Conservation (phyloP, 1,140 invertebrate genomes). For the Venturia canescens region DNA sequence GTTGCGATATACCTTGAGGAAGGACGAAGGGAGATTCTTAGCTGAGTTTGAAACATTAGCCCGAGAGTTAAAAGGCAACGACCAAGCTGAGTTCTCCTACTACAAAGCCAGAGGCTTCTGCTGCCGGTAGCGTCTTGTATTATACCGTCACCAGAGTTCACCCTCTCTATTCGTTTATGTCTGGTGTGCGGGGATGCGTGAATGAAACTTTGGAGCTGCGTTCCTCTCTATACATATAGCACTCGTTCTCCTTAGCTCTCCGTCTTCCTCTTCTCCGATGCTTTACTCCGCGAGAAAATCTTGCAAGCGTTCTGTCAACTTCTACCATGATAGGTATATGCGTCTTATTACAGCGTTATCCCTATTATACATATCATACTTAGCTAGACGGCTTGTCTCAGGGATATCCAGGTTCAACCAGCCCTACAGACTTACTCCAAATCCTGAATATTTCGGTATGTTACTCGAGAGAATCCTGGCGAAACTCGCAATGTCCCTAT, state of each 20-base stretch:
- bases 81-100: slow-evolving; percentile 14
- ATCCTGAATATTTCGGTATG: slow-evolving; percentile 6
- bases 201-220: slow-evolving; percentile 20
- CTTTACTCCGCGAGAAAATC: neutral
- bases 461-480: neutral
- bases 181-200: slow-evolving; percentile 28
- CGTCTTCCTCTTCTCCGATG: neutral
- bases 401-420: slow-evolving; percentile 11
- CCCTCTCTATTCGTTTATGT: slow-evolving; percentile 11
- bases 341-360: slow-evolving; percentile 39
- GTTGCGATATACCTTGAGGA: neutral
- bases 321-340: slow-evolving; percentile 17
- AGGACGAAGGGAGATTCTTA: slow-evolving; percentile 17
- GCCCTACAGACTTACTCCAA: slow-evolving; percentile 25
- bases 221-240: neutral
- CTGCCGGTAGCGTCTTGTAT: slow-evolving; percentile 3
- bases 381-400: slow-evolving; percentile 28
- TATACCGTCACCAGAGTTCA: slow-evolving; percentile 11
- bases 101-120: neutral
- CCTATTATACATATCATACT: slow-evolving; percentile 43
- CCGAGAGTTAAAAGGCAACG: slow-evolving; percentile 23
- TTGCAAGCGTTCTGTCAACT: slow-evolving; percentile 18
- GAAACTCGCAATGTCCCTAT: neutral
- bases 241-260: neutral
- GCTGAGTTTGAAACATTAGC: slow-evolving; percentile 40